phyloP scores from a whole-genome alignment of 2,888 invertebrate species.

The Dasypogon diadema region DNA sequence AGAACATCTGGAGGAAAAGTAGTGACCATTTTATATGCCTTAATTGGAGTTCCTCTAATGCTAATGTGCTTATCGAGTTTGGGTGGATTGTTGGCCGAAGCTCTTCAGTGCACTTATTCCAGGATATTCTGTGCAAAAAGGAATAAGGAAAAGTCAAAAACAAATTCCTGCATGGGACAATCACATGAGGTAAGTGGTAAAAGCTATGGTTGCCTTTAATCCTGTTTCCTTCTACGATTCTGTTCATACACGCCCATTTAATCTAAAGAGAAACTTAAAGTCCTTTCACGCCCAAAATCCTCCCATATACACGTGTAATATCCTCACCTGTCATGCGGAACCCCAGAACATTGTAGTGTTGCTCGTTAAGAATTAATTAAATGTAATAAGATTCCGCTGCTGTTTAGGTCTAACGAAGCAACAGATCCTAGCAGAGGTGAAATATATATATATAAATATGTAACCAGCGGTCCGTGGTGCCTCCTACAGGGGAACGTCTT shows the following conservation, averaged over 20 bases:
- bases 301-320: neutral
- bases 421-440: slow-evolving; percentile 3
- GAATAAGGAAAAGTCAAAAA: slow-evolving; percentile 38
- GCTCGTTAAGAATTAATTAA: slow-evolving; percentile 34
- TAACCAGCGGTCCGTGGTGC: neutral
- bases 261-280: neutral
- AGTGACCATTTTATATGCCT: slow-evolving; percentile 87
- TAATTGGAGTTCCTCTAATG: slow-evolving; percentile 89
- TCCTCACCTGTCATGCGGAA: neutral
- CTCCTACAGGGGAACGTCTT: neutral
- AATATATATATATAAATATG: too few species aligned
- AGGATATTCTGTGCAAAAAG: slow-evolving; percentile 55
- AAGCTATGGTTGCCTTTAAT: too few species aligned
- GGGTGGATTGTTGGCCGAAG: slow-evolving; percentile 83
- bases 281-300: neutral
- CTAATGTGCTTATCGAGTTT: slow-evolving; percentile 87
- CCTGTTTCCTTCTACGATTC: too few species aligned
- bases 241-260: neutral
- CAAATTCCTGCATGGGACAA: slow-evolving; percentile 57
- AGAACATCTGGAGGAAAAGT: slow-evolving; percentile 85
- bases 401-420: slow-evolving; percentile 5
- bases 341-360: neutral
- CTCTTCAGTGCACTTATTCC: slow-evolving; percentile 75
- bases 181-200: slow-evolving; percentile 59
- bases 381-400: slow-evolving; percentile 18